Conservation (phyloP, 37 sponge, comb jelly and placozoan species). For the Haliclona indistincta region DNA sequence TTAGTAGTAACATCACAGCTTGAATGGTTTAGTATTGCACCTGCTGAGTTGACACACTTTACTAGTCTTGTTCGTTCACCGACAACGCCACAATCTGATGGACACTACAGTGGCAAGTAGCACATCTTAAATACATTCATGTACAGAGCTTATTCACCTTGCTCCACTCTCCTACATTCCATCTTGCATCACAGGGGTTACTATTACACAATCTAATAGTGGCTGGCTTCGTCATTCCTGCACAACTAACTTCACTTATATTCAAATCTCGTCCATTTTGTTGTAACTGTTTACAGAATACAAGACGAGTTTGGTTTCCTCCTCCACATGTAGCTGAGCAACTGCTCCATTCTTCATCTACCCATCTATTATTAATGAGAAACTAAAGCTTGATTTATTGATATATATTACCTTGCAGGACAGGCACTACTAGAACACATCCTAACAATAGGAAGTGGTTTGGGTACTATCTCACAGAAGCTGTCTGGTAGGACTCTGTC, state of each 20-base stretch:
- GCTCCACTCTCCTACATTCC: slow-evolving; percentile 18
- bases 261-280: slow-evolving; percentile 5
- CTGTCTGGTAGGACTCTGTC: slow-evolving; percentile 22
- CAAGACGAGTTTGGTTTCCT: slow-evolving; percentile 21
- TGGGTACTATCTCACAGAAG: slow-evolving; percentile 1
- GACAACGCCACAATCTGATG: neutral
- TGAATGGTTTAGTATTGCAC: slow-evolving; percentile 1
- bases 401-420: slow-evolving; percentile 25
- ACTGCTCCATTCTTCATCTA: slow-evolving; percentile 26
- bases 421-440: neutral
- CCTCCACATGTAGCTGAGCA: slow-evolving; percentile 45
- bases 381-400: neutral
- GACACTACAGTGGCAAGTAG: slow-evolving; percentile 9
- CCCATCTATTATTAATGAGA: slow-evolving; percentile 38
- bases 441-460: slow-evolving; percentile 16
- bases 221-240: slow-evolving; percentile 1
- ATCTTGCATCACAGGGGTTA: neutral
- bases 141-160: slow-evolving; percentile 6
- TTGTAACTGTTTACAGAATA: slow-evolving; percentile 25
- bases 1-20: neutral
- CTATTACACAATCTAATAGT: slow-evolving; percentile 11
- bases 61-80: slow-evolving; percentile 28
- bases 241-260: neutral
- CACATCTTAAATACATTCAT: neutral
- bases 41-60: slow-evolving; percentile 12